Conservation (phyloP, 2,888 invertebrate species). For the Parascotia fuliginaria region DNA sequence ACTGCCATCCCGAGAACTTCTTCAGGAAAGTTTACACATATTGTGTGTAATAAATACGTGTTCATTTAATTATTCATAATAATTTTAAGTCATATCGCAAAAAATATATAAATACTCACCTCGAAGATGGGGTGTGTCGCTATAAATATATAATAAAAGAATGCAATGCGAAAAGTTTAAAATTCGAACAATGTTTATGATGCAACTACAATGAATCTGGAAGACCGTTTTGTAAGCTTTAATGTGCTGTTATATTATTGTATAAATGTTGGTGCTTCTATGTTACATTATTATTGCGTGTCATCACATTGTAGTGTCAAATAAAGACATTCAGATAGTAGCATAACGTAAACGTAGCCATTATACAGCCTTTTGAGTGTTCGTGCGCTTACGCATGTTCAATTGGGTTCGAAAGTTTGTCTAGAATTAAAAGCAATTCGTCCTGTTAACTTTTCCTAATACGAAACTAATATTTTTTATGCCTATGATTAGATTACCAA, state of each 20-base stretch:
- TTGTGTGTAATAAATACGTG: too few relatives aligned
- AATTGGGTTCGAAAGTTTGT: conserved; percentile 47
- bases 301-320: conserved; percentile 24
- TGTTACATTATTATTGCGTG: conserved; percentile 20
- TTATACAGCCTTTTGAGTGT: conserved; percentile 43
- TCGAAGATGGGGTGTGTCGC: too few relatives aligned
- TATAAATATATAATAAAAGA: not conserved
- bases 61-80: too few relatives aligned
- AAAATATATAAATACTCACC: too few relatives aligned
- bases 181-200: conserved; percentile 5
- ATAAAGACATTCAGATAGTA: conserved; percentile 28
- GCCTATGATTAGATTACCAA: too few relatives aligned
- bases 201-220: conserved; percentile 6
- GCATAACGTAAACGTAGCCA: conserved; percentile 22
- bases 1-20: too few relatives aligned
- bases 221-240: conserved; percentile 14
- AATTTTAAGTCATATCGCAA: too few relatives aligned
- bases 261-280: conserved; percentile 18
- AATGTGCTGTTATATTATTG: conserved; percentile 11
- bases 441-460: conserved; percentile 45
- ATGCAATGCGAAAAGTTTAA: conserved; percentile 1
- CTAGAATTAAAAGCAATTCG: conserved; percentile 44
- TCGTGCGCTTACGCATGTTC: conserved; percentile 43
- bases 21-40: too few relatives aligned
- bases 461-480: not conserved